Evolutionary conservation across 1,140 invertebrate genomes (phyloP).

Genomic region (Diorhabda carinulata): DNA sequence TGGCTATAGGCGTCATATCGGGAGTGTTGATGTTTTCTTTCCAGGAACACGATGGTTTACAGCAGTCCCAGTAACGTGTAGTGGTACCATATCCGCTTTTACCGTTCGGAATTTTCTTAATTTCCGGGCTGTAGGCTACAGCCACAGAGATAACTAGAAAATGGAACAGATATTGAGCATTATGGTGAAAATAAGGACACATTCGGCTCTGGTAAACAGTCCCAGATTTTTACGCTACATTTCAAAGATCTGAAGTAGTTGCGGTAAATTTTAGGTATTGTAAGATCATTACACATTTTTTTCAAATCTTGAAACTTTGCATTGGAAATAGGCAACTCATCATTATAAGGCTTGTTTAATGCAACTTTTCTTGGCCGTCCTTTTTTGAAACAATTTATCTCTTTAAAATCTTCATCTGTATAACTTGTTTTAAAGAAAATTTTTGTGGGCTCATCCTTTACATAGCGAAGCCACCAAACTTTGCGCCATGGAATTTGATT

Average conservation of each 20-base stretch:
- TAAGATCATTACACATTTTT: slow-evolving; percentile 23
- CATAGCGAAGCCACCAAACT: too few species aligned
- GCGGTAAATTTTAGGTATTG: slow-evolving; percentile 23
- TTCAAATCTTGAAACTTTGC: slow-evolving; percentile 17
- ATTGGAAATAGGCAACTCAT: background rate
- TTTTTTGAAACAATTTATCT: too few species aligned
- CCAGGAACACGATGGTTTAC: slow-evolving; percentile 30
- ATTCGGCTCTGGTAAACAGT: too few species aligned
- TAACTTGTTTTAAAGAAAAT: too few species aligned
- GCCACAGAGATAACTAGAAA: background rate
- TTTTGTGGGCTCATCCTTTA: too few species aligned
- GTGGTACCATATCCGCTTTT: slow-evolving; percentile 25
- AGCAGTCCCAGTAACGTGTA: slow-evolving; percentile 29
- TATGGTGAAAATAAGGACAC: too few species aligned
- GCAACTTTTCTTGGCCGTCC: too few species aligned
- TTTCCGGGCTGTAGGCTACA: slow-evolving; percentile 1
- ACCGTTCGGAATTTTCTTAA: slow-evolving; percentile 11
- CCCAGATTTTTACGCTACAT: too few species aligned
- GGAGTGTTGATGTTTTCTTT: slow-evolving; percentile 21
- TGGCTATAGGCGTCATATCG: slow-evolving; percentile 9
- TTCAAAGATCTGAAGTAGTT: background rate
- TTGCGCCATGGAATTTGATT: too few species aligned
- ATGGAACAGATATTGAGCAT: too few species aligned
- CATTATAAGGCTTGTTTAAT: too few species aligned
- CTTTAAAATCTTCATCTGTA: too few species aligned